These are phyloP conservation scores for Listrodromus nycthemerus DNA, from an alignment of 2,888 invertebrate species.

Conservation along the genomic window DNA sequence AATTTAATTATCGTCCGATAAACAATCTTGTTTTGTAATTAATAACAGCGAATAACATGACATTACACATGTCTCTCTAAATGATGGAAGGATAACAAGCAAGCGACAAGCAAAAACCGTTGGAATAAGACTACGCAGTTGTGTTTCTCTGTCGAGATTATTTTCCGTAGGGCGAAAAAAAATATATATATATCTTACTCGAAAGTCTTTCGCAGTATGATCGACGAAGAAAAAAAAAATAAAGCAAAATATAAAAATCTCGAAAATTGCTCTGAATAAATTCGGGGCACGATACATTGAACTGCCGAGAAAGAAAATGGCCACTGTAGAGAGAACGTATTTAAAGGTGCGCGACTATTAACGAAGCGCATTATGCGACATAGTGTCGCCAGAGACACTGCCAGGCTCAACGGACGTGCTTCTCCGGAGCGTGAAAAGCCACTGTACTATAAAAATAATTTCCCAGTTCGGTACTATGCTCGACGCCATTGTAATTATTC, in stretches of 20 bases:
- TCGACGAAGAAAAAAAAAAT: no score
- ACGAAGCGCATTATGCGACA: slow-evolving; percentile 60
- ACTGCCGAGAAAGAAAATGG: slow-evolving; percentile 25
- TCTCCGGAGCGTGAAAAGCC: slow-evolving; percentile 43
- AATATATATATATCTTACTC: background rate
- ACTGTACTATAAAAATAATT: slow-evolving; percentile 29
- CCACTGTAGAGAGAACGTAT: slow-evolving; percentile 55
- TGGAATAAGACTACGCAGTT: slow-evolving; percentile 22
- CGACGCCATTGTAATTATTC: slow-evolving; percentile 41
- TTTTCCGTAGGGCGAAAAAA: slow-evolving; percentile 14
- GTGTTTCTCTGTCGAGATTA: slow-evolving; percentile 50
- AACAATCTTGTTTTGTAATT: slow-evolving; percentile 46
- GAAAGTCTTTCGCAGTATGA: background rate
- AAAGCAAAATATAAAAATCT: background rate
- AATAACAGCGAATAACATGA: slow-evolving; percentile 58
- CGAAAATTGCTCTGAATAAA: background rate
- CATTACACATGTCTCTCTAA: slow-evolving; percentile 53
- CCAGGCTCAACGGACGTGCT: slow-evolving; percentile 61
- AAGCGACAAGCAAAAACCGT: background rate
- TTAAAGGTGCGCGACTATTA: slow-evolving; percentile 62
- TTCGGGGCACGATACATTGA: slow-evolving; percentile 19
- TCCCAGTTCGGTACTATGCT: slow-evolving; percentile 30
- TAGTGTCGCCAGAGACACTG: slow-evolving; percentile 65
- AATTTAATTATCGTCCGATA: slow-evolving; percentile 68
- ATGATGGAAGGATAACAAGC: background rate